phyloP scores from a whole-genome alignment of 2,797 vertebrate genomes.

The Leptodactylus fallax region DNA sequence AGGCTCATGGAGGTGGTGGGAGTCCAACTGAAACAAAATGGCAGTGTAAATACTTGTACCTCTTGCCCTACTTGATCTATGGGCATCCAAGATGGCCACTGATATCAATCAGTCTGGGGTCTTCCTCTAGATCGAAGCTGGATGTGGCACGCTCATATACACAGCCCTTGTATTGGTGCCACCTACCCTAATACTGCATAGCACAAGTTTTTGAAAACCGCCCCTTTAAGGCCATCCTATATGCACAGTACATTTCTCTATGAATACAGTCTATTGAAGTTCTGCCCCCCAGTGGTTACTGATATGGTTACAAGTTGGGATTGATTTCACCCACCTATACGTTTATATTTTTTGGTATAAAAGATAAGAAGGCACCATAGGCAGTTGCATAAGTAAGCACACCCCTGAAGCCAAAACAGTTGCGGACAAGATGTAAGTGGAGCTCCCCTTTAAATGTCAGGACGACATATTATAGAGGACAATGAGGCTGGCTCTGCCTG shows the following conservation, averaged over 20 bases:
- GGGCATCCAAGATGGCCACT: not conserved
- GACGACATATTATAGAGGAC: too few relatives aligned
- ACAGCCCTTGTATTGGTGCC: not conserved
- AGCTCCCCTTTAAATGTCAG: not conserved
- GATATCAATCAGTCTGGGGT: not conserved
- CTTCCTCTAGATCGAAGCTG: not conserved
- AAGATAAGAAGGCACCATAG: not conserved
- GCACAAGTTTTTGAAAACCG: not conserved
- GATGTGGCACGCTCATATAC: too few relatives aligned
- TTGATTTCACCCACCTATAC: too few relatives aligned
- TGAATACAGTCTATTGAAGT: too few relatives aligned
- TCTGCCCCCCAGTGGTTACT: too few relatives aligned
- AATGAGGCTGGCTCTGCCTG: constrained; percentile 37
- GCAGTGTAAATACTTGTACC: not conserved
- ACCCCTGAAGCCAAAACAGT: not conserved
- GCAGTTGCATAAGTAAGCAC: not conserved
- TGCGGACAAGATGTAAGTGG: not conserved
- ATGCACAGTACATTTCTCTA: too few relatives aligned
- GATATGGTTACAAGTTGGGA: too few relatives aligned
- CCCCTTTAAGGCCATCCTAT: too few relatives aligned
- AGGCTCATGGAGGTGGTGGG: not conserved
- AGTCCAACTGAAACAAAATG: not conserved
- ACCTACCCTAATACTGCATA: not conserved
- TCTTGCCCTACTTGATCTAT: not conserved
- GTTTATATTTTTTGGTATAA: not conserved